Conservation (phyloP, 2,113 vertebrate genomes). For the Alligator sinensis region DNA sequence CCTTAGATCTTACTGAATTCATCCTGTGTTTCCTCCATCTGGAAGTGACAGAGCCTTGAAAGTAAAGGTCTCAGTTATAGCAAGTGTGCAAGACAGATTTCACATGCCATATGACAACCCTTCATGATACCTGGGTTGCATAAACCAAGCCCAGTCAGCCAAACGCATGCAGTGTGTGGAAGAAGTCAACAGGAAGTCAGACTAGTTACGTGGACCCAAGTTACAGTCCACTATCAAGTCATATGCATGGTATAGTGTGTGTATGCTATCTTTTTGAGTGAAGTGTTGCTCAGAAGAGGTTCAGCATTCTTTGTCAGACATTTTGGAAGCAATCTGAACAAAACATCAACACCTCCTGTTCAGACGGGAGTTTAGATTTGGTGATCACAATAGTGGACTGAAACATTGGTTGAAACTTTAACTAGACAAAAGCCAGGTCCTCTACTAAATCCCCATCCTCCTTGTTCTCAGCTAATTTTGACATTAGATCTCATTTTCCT, state of each 20-base stretch:
- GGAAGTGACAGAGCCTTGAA: neutral
- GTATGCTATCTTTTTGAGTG: neutral
- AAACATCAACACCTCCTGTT: neutral
- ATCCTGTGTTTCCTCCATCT: neutral
- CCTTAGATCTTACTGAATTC: neutral
- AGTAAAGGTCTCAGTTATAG: neutral
- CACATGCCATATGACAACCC: rapidly evolving
- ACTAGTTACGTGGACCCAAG: rapidly evolving
- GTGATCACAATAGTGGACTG: neutral
- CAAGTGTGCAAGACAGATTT: neutral
- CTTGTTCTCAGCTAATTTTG: neutral
- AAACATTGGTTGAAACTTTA: rapidly evolving
- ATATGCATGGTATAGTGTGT: neutral
- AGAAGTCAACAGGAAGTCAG: neutral
- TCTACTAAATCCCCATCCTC: neutral
- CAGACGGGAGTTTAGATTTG: neutral
- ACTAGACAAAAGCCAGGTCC: neutral
- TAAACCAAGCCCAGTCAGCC: neutral
- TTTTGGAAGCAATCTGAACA: neutral
- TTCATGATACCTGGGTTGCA: neutral
- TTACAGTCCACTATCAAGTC: neutral
- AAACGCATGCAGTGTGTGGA: rapidly evolving
- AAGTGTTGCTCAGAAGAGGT: neutral
- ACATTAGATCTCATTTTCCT: rapidly evolving
- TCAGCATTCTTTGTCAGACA: neutral